These are phyloP conservation scores for Latrodectus hesperus DNA, from an alignment of 2,888 invertebrate genomes.

Conservation along the genomic window DNA sequence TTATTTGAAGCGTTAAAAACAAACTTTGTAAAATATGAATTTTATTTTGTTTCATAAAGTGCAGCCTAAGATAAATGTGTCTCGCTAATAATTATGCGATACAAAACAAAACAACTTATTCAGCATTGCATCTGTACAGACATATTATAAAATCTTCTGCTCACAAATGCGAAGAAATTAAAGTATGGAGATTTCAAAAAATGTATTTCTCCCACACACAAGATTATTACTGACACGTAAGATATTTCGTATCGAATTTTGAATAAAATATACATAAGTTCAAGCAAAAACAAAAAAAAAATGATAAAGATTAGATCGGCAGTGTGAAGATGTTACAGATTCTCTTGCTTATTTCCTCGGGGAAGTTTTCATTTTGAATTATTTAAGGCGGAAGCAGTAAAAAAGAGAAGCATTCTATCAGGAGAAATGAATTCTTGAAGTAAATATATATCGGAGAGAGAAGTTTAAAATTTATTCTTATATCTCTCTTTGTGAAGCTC, in stretches of 20 bases:
- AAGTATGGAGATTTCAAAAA: neutral
- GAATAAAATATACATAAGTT: constrained; percentile 50
- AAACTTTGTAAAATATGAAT: too few species aligned
- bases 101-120: too few species aligned
- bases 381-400: constrained; percentile 29
- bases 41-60: too few species aligned
- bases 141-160: too few species aligned
- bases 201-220: neutral
- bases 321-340: constrained; percentile 18
- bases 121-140: too few species aligned
- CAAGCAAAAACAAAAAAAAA: constrained; percentile 25
- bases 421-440: constrained; percentile 46
- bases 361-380: constrained; percentile 49
- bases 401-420: constrained; percentile 3
- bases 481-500: constrained; percentile 3
- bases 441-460: neutral
- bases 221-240: neutral
- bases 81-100: too few species aligned
- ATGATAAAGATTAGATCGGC: constrained; percentile 2
- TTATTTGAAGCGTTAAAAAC: too few species aligned
- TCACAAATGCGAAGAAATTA: neutral
- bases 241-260: constrained; percentile 12
- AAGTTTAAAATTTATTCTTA: constrained; percentile 32
- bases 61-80: too few species aligned
- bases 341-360: constrained; percentile 26